Evolutionary conservation across 2,888 invertebrate species (phyloP), one percentile per base, ranked within the genome.

Genomic region (Nesidiocoris tenuis): DNA sequence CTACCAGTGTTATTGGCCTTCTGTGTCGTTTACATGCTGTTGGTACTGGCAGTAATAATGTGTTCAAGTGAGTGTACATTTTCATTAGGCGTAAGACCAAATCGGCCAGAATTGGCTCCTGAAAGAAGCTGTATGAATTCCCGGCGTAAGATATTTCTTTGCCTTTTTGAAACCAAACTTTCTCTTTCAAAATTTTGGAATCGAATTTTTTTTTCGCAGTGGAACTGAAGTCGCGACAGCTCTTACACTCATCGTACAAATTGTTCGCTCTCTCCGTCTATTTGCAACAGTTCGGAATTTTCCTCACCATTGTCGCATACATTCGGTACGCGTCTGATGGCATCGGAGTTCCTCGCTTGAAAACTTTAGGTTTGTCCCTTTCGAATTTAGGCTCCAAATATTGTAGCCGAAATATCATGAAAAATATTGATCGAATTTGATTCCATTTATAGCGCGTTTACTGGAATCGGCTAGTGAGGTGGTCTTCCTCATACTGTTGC

Each of bases 201-300:
- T 22, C n/a, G 22, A 70, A 21, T 65, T 25, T 2, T 65, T 21
- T 65, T 83, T n/a, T n/a, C n/a, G 86, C 90, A 82, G 89, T 91
- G 54, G 90, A 93, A 82, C 84, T 96, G 3, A 90, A 90, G 81
- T 87, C 90, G 0, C 87, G 94, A 1, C 93, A 95, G 81, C 85
- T 96, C 0, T 87, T 95, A 56, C 96, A 96, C 83, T 87, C 92
- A 0, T 95, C 96, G 0, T 96, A 95, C 85, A 94, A 95, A 82
- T 84, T 96, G 81, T 96, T 91, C 82, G 87, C 93, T 55, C 81
- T 87, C 1, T 93, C 95, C 0, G 86, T 92, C 9, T 84, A 88
- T 25, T 84, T 90, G 22, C 93, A 95, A 82, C 87, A 90, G 79
- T 81, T 87, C 2, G 92, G 92, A 1, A 87, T 95, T 0, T 82